Base-by-base conservation (phyloP, 2,888 invertebrate genomes). In the Rhabditophanes sp. region DNA sequence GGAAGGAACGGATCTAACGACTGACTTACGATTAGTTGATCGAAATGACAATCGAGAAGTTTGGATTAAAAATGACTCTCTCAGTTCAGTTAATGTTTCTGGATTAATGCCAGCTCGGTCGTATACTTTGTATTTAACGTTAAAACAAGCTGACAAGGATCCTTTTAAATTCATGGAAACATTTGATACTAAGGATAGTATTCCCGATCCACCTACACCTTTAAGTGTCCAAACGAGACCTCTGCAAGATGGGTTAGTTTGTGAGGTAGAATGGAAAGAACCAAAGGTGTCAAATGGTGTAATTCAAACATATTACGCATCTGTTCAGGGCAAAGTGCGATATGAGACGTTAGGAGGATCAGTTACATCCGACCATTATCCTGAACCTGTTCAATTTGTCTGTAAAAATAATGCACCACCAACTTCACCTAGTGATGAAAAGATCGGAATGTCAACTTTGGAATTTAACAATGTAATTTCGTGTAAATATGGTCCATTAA, bases 401-500 rank as follows among this genome's bases (percentile, higher is more conserved):
- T 61, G 61, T 35, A 48, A 51, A n/a, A 62, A 60, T 30, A n/a
- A n/a, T n/a, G n/a, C n/a, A n/a, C n/a, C n/a, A n/a, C n/a, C n/a
- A n/a, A n/a, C n/a, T n/a, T n/a, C n/a, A n/a, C n/a, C n/a, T n/a
- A n/a, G n/a, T n/a, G n/a, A n/a, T n/a, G n/a, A n/a, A n/a, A n/a
- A n/a, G n/a, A n/a, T n/a, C n/a, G n/a, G n/a, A n/a, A n/a, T n/a
- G n/a, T n/a, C n/a, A n/a, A n/a, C n/a, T n/a, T n/a, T n/a, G n/a
- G n/a, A n/a, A n/a, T 57, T 47, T 35, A 51, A 51, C 15, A 50
- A 48, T 17, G 56, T 59, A 29, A 52, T 41, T 30, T 50, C 53
- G 9, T 60, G 60, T 42, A 61, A 55, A 31, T 60, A 50, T 30
- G 60, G 60, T 4, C 61, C 61, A 4, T 35, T 60, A 27, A 59